Conservation (phyloP, 2,888 invertebrate species). For the Imbricaverruca yamaguchii region DNA sequence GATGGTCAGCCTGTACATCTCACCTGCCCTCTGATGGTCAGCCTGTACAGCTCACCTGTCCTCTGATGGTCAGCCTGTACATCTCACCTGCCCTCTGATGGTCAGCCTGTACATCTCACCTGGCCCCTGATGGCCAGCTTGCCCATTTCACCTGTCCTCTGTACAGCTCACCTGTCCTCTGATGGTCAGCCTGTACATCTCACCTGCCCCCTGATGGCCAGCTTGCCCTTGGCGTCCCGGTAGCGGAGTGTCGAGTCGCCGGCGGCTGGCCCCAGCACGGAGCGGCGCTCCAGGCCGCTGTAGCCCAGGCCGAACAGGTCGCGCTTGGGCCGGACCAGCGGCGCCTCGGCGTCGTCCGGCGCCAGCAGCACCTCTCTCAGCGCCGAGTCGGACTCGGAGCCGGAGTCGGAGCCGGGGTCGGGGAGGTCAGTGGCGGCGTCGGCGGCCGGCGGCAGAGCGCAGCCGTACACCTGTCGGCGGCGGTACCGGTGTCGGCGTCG, state of each 20-base stretch:
- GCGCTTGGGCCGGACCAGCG: slow-evolving; percentile 62
- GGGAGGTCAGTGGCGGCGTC: background rate
- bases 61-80: no score
- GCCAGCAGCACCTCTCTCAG: slow-evolving; percentile 53
- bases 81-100: no score
- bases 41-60: slow-evolving; percentile 40
- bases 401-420: background rate
- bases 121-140: no score
- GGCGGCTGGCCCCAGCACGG: slow-evolving; percentile 31
- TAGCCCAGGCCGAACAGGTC: slow-evolving; percentile 54
- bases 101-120: no score
- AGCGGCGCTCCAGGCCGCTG: slow-evolving; percentile 36
- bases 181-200: slow-evolving; percentile 12
- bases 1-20: slow-evolving; percentile 16
- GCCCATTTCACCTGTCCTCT: no score
- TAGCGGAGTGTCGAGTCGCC: slow-evolving; percentile 38
- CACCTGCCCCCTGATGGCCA: slow-evolving; percentile 46
- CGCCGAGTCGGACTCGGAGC: slow-evolving; percentile 37
- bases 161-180: no score
- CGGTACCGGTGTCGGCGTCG: no score
- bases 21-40: slow-evolving; percentile 46
- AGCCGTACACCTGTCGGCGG: slow-evolving; percentile 16
- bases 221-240: slow-evolving; percentile 55
- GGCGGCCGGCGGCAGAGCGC: background rate
- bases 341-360: slow-evolving; percentile 72